Evolutionary conservation across 2,888 invertebrate species (phyloP).

Genomic region (Cryptosula pallasiana): DNA sequence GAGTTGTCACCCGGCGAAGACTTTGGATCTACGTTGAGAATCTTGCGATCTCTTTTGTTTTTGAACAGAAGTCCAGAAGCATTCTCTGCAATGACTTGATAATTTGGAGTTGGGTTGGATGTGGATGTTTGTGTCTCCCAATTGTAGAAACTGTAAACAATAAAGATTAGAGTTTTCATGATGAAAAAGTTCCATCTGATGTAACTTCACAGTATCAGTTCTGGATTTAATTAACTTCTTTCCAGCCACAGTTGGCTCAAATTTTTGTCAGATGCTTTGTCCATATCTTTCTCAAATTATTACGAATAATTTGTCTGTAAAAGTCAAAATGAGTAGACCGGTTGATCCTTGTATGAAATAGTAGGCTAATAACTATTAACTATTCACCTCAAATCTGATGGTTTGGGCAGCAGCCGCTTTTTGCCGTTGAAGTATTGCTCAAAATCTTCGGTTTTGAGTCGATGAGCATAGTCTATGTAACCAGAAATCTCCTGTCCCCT

Average conservation of each 20-base stretch:
- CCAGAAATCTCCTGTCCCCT: conserved; percentile 75
- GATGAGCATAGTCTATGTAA: conserved; percentile 74
- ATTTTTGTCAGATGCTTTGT: too few relatives aligned
- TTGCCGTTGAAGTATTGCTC: conserved; percentile 65
- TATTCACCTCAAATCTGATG: conserved; percentile 66
- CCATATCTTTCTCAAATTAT: too few relatives aligned
- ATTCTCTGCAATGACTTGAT: conserved; percentile 70
- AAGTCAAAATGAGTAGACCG: too few relatives aligned
- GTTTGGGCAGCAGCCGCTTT: conserved; percentile 63
- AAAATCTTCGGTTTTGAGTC: conserved; percentile 70
- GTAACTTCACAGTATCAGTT: too few relatives aligned
- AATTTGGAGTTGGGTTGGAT: conserved; percentile 72
- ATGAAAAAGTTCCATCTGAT: too few relatives aligned
- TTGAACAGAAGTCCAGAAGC: conserved; percentile 70
- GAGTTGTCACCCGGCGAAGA: conserved; percentile 64
- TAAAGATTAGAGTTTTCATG: background rate
- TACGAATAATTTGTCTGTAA: too few relatives aligned
- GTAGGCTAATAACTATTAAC: background rate
- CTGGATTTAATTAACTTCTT: too few relatives aligned
- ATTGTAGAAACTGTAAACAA: conserved; percentile 59
- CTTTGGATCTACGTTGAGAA: conserved; percentile 67
- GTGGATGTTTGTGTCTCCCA: conserved; percentile 68
- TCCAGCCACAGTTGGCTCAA: too few relatives aligned
- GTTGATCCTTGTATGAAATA: background rate
- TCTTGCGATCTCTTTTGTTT: conserved; percentile 73